Percentiles rank a stretch among this genome's conserved stretches.
Conservation (phyloP, 2,113 vertebrate genomes). For the Sitta europaea region DNA sequence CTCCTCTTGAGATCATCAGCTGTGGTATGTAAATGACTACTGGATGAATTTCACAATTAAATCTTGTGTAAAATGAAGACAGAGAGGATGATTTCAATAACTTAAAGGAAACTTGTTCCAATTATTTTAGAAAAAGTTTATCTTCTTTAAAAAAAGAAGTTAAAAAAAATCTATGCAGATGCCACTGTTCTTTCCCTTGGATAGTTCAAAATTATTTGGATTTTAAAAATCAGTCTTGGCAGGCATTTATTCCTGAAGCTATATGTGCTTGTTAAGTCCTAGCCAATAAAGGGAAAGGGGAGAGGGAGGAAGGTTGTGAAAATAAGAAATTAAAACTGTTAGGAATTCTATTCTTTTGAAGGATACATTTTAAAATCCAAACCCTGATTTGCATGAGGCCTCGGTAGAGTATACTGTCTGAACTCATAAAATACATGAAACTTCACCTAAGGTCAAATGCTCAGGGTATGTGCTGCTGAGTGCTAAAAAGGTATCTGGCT, state of each 20-base stretch:
- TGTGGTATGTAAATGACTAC: background rate
- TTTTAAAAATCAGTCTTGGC: constrained; percentile 31
- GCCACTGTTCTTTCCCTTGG: constrained; percentile 1
- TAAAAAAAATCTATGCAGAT: background rate
- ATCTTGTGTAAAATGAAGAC: background rate
- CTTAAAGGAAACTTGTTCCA: background rate
- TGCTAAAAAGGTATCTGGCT: background rate
- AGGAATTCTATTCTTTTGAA: background rate
- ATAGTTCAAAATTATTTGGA: constrained; percentile 13
- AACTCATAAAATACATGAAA: background rate
- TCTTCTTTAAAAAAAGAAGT: background rate
- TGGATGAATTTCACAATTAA: background rate
- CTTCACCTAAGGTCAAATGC: background rate
- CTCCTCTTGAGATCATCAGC: background rate
- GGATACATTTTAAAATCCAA: background rate
- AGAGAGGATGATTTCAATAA: background rate
- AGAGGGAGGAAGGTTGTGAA: background rate
- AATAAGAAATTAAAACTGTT: constrained; percentile 8
- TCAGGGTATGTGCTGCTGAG: background rate
- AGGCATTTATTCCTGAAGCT: constrained; percentile 5
- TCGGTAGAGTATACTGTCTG: background rate
- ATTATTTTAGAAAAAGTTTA: constrained; percentile 5
- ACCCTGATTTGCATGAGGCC: background rate
- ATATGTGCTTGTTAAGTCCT: background rate
- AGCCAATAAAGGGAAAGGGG: background rate